Evolutionary conservation across 2,797 vertebrate species (phyloP), one percentile per base, ranked within the genome.

Genomic region (Leuciscus waleckii): DNA sequence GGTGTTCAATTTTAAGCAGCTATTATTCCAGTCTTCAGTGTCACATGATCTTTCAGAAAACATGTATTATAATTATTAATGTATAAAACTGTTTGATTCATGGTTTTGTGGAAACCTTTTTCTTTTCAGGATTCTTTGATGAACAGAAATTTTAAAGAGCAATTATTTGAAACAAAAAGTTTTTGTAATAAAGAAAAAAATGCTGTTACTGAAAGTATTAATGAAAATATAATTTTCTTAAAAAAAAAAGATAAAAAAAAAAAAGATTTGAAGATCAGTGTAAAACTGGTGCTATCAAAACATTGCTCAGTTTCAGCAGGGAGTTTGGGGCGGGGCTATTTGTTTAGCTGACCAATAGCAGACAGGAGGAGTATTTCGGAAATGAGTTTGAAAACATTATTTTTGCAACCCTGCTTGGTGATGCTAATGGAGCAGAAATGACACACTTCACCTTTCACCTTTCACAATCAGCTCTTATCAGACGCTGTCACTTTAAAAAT

Each of bases 391-490:
- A 54, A 14, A 75, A 37, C 49, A 54, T 54, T 54, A 54, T 56
- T 56, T 39, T 26, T 39, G 7, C 75, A 77, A 77, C 5, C 35
- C 35, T 77, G 23, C 13, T 58, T 58, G 11, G 32, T 77, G 32
- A 77, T 58, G 32, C 74, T 58, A 77, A 58, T 39, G 14, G 23
- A 58, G 75, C 54, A 26, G 23, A 77, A 77, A 77, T 61, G 2
- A 41, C 10, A 71, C 23, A 21, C 49, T 43, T 61, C 80, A 82
- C 37, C 81, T 82, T 73, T 82, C 14, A 74, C 74, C 41, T 49
- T 82, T 58, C 21, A 82, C 26, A 49, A 74, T 37, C 56, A 65
- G 56, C 81, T 74, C 41, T 32, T 49, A 35, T 65, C 21, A n/a
- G 41, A 74, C 10, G 7, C 56, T 51, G 58, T 83, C 61, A 21